phyloP scores from a whole-genome alignment of 2,888 invertebrate species.

The Andrena marginata region DNA sequence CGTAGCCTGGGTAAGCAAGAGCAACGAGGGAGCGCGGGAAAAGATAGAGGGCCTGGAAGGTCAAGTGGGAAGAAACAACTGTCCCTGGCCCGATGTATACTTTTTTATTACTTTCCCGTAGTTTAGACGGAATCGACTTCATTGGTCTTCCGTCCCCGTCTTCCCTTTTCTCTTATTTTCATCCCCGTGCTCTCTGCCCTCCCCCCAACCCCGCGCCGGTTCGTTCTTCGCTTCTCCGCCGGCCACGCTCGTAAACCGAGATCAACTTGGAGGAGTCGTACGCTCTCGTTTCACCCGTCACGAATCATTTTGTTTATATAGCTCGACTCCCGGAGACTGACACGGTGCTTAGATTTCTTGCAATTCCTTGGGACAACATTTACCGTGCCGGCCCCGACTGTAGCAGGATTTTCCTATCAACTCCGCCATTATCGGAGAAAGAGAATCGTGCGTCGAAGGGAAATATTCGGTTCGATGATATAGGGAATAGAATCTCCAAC shows the following conservation, averaged over 20 bases:
- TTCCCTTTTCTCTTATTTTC: constrained; percentile 15
- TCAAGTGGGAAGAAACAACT: constrained; percentile 37
- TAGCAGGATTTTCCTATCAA: background rate
- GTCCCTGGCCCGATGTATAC: constrained; percentile 27
- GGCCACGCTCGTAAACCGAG: constrained; percentile 44
- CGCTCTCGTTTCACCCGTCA: constrained; percentile 40
- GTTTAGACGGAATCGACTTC: constrained; percentile 47
- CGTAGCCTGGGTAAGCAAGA: constrained; percentile 36
- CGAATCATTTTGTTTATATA: constrained; percentile 53
- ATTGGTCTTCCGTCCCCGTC: constrained; percentile 28
- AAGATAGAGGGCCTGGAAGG: constrained; percentile 27
- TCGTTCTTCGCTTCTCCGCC: constrained; percentile 31
- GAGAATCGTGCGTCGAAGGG: background rate
- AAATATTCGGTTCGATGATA: background rate
- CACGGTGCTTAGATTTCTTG: constrained; percentile 11
- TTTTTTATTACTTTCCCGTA: constrained; percentile 49
- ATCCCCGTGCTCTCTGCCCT: background rate
- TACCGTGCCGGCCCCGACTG: background rate
- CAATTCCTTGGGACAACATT: too few species aligned
- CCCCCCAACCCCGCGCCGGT: background rate
- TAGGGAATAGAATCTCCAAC: background rate
- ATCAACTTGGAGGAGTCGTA: constrained; percentile 49
- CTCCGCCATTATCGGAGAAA: background rate
- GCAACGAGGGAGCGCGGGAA: constrained; percentile 14
- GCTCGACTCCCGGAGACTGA: background rate